Evolutionary conservation across 2,797 vertebrate genomes (phyloP).

Genomic region (Hydrocynus forskahlii): DNA sequence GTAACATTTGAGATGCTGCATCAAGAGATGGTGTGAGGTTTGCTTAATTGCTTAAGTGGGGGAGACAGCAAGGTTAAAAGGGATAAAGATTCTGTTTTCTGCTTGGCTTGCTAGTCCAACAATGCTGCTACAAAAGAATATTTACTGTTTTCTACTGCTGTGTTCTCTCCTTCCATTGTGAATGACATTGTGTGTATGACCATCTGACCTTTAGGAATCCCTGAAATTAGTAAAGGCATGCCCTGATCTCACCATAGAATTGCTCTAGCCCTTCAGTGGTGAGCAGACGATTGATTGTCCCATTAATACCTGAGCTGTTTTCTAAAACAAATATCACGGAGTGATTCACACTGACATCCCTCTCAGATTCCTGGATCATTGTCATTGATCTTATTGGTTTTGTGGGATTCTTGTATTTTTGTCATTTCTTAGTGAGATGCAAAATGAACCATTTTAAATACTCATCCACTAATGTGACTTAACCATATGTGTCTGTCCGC

Average conservation of each 20-base stretch:
- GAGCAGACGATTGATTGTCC: not conserved
- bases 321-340: not conserved
- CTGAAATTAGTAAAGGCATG: not conserved
- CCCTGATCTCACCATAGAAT: not conserved
- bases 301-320: not conserved
- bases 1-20: not conserved
- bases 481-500: conserved; percentile 39
- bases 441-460: conserved; percentile 10
- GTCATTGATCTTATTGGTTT: not conserved
- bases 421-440: not conserved
- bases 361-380: not conserved
- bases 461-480: conserved; percentile 46
- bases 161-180: not conserved
- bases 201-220: not conserved
- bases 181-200: not conserved
- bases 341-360: conserved; percentile 3
- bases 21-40: not conserved
- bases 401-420: conserved; percentile 2
- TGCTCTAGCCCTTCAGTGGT: not conserved
- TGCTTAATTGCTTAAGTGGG: not conserved
- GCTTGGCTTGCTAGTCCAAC: not conserved
- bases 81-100: not conserved
- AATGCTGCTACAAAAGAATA: not conserved
- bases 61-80: not conserved
- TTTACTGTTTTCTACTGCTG: not conserved